These are phyloP conservation scores for Anneissia japonica DNA, from an alignment of 35 echinoderm and acorn worm species.

Conservation along the genomic window DNA sequence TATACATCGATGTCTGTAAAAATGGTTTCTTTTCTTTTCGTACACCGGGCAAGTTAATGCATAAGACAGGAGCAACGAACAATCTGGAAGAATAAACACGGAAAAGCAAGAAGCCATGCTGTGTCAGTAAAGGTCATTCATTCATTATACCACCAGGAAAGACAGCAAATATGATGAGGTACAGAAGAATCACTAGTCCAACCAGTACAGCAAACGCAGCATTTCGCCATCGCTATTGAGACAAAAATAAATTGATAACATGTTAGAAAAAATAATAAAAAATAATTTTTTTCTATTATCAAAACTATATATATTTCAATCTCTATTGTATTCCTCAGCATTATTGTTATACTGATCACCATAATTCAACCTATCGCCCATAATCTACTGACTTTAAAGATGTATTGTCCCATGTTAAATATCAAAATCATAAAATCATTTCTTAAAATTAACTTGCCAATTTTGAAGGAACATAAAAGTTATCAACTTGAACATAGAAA, in stretches of 20 bases:
- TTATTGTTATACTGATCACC: too few species aligned
- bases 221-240: constrained; percentile 88
- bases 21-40: not conserved
- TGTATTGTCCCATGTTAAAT: too few species aligned
- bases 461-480: too few species aligned
- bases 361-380: too few species aligned
- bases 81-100: not conserved
- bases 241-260: constrained; percentile 16
- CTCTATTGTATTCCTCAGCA: too few species aligned
- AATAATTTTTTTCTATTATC: too few species aligned
- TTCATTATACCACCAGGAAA: constrained; percentile 99
- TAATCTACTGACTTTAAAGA: too few species aligned
- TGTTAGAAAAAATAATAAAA: not conserved
- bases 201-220: constrained; percentile 93
- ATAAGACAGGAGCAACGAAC: not conserved
- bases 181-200: constrained; percentile 85
- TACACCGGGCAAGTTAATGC: not conserved
- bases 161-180: constrained; percentile 98
- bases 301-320: too few species aligned
- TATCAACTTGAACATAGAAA: too few species aligned
- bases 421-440: too few species aligned
- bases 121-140: constrained; percentile 7
- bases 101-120: not conserved
- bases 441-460: too few species aligned
- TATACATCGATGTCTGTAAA: not conserved